Evolutionary conservation across 2,113 vertebrate genomes (phyloP), one percentile per base, ranked within the genome.

Genomic region (Brachyhypopomus occidentalis): DNA sequence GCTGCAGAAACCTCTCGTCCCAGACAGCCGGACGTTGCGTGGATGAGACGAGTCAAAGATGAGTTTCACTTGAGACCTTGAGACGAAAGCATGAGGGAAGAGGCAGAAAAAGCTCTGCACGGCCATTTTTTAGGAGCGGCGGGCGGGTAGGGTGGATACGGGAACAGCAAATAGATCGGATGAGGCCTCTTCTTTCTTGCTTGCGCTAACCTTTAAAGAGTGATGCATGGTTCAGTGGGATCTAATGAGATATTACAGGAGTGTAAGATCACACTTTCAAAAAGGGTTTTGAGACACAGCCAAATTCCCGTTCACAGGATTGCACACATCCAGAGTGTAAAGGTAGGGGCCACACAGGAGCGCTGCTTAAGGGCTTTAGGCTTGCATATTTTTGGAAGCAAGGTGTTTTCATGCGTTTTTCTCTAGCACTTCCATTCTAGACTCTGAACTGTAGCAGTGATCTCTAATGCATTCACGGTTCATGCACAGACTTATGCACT

Each of bases 401-500:
- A 20, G 19, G 23, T 75, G 11, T 75, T 59, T 58, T 36, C 27
- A 38, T 59, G 55, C 52, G 19, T 48, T 67, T 20, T 45, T 20
- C 25, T n/a, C 56, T 1, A 30, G 63, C 45, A n/a, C 45, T 12
- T 55, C 63, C 23, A 36, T 36, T 67, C 7, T 27, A 45, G 34
- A 2, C n/a, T 63, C 30, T n/a, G 22, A 23, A 48, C 58, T n/a
- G 30, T 45, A 48, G 23, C 30, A 63, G 30, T 72, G 69, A 34
- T 79, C 34, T 30, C 9, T 67, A 67, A 67, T 20, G 64, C 63
- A 8, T 30, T 19, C 5, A 30, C 22, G 45, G 58, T 19, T 69
- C 19, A 72, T 69, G 19, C 23, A 4, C 27, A 25, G 41, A 69
- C 63, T 72, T 72, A 63, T 79, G 69, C 69, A n/a, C 69, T 63